phyloP scores from a whole-genome alignment of 2,797 vertebrate species.

The Acanthurus leucopareius region DNA sequence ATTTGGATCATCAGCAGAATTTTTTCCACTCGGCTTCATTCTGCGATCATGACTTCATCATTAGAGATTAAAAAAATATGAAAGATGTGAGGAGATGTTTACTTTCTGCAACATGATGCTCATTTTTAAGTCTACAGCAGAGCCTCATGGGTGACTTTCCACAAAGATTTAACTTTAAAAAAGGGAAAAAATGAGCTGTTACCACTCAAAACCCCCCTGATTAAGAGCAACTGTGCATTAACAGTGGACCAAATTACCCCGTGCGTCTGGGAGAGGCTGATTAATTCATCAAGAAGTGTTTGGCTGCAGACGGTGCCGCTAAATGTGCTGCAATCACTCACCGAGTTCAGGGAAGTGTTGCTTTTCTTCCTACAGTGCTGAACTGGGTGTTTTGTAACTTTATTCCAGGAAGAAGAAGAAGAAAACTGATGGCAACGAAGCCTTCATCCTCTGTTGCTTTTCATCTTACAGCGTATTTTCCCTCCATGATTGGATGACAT shows the following conservation, averaged over 20 bases:
- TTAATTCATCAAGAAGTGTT: conserved; percentile 64
- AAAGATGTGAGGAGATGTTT: not conserved
- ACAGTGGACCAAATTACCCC: conserved; percentile 49
- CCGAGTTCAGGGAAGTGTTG: conserved; percentile 11
- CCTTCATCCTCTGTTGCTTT: conserved; percentile 6
- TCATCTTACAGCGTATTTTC: not conserved
- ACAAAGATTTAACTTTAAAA: conserved; percentile 31
- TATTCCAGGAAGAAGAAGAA: conserved; percentile 12
- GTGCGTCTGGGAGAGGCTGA: conserved; percentile 44
- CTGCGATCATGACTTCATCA: not conserved
- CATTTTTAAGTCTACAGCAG: not conserved
- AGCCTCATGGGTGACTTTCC: not conserved
- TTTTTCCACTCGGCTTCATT: not conserved
- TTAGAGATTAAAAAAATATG: no score
- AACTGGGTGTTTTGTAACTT: conserved; percentile 31
- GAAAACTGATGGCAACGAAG: conserved; percentile 13
- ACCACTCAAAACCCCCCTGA: conserved; percentile 6
- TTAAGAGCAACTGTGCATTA: conserved; percentile 44
- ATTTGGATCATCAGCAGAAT: no score
- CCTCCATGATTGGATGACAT: conserved; percentile 24
- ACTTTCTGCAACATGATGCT: not conserved
- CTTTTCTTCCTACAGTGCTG: not conserved
- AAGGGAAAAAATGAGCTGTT: conserved; percentile 16
- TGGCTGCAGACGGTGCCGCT: conserved; percentile 40
- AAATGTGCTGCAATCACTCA: conserved; percentile 53